phyloP scores from a whole-genome alignment of 1,140 invertebrate species.

The Trinorchestia longiramus region DNA sequence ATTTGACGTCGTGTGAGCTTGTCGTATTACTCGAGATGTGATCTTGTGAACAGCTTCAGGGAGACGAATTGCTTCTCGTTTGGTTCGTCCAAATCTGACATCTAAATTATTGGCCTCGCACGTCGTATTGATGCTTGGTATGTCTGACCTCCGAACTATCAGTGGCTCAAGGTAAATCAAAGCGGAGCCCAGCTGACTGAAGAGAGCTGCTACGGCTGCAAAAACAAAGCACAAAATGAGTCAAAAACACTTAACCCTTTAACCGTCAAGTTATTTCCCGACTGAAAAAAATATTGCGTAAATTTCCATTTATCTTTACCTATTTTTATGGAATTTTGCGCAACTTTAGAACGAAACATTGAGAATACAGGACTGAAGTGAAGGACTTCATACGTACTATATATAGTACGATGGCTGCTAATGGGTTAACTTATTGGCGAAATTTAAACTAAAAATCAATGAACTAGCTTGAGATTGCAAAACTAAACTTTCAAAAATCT shows the following conservation, averaged over 20 bases:
- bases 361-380: no score
- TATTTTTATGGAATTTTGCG: no score
- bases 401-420: no score
- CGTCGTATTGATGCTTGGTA: background rate
- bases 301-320: no score
- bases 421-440: no score
- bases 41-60: background rate
- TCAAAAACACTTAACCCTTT: background rate
- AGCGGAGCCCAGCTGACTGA: constrained; percentile 14
- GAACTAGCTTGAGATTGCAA: no score
- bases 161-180: constrained; percentile 27
- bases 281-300: no score
- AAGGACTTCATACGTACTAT: no score
- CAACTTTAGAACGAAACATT: no score
- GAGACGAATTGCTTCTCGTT: constrained; percentile 10
- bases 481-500: no score
- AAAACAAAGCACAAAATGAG: background rate
- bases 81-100: background rate
- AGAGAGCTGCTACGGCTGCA: constrained; percentile 35
- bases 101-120: background rate
- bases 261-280: no score
- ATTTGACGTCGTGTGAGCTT: background rate
- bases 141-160: background rate
- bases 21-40: background rate
- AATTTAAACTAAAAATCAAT: no score